phyloP scores from a whole-genome alignment of 2,888 invertebrate species.

The Resseliella maxima region DNA sequence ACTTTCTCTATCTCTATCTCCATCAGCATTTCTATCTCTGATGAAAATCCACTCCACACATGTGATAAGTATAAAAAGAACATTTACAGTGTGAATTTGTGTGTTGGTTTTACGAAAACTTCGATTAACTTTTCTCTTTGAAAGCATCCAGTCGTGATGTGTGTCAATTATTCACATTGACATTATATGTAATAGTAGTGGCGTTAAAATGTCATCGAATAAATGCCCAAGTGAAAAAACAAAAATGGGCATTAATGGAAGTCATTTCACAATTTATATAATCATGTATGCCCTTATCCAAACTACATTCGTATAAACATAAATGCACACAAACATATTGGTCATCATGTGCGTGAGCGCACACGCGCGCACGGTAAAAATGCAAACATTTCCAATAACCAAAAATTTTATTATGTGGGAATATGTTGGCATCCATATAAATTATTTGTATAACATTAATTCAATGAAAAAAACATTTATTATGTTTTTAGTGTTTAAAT shows the following conservation, averaged over 20 bases:
- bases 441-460: too few relatives aligned
- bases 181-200: neutral
- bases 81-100: neutral
- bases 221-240: neutral
- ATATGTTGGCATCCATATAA: too few relatives aligned
- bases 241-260: neutral
- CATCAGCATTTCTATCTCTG: too few relatives aligned
- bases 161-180: neutral
- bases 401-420: neutral
- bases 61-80: neutral
- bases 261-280: neutral
- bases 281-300: neutral
- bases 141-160: neutral
- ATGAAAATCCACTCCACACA: too few relatives aligned
- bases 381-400: neutral
- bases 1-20: too few relatives aligned
- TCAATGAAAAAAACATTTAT: too few relatives aligned
- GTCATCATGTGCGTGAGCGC: neutral
- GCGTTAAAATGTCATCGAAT: neutral
- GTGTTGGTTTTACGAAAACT: too few relatives aligned
- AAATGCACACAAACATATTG: too few relatives aligned
- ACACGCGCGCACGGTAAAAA: neutral
- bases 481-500: too few relatives aligned
- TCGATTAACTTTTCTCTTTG: neutral
- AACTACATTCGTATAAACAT: too few relatives aligned